Percentiles rank a stretch among this genome's conserved stretches.
phyloP scores from a whole-genome alignment of 1,140 invertebrate species.

The Trichomalopsis sarcophagae region DNA sequence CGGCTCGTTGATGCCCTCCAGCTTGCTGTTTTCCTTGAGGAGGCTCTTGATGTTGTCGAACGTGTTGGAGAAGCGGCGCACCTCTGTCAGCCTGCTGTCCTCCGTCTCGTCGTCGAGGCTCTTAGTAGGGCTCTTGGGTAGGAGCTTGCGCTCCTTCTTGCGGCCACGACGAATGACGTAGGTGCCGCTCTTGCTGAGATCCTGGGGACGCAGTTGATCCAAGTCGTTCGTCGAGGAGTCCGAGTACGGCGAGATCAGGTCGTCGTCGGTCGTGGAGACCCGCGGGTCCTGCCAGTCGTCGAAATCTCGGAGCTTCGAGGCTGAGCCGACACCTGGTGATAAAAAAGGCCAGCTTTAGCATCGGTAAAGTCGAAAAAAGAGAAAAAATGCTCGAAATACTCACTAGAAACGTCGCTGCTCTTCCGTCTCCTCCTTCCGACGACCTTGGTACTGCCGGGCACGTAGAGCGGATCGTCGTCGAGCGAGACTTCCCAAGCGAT shows the following conservation, averaged over 20 bases:
- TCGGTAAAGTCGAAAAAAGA: not conserved
- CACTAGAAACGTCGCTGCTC: constrained; percentile 76
- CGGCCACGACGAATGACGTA: constrained; percentile 83
- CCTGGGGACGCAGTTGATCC: constrained; percentile 73
- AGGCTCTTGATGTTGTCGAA: constrained; percentile 87
- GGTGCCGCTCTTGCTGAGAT: constrained; percentile 80
- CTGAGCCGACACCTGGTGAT: constrained; percentile 76
- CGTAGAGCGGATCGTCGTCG: constrained; percentile 81
- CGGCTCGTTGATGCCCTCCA: constrained; percentile 75
- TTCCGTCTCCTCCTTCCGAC: constrained; percentile 75
- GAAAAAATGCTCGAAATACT: constrained; percentile 53
- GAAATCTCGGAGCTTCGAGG: constrained; percentile 78
- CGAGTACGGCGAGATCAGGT: constrained; percentile 80
- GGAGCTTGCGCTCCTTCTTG: constrained; percentile 76
- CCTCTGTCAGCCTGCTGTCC: constrained; percentile 76
- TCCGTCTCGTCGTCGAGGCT: constrained; percentile 72
- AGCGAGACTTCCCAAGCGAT: constrained; percentile 90
- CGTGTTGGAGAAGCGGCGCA: constrained; percentile 84
- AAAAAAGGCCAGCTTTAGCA: not conserved
- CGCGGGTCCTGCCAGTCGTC: constrained; percentile 81
- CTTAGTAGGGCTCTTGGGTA: constrained; percentile 72
- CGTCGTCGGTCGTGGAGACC: constrained; percentile 80
- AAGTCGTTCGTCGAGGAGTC: constrained; percentile 77
- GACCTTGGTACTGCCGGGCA: constrained; percentile 84
- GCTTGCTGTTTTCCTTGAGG: constrained; percentile 75